These are phyloP conservation scores for Dreissena rostriformis DNA, from an alignment of 1,140 invertebrate genomes.

Conservation along the genomic window DNA sequence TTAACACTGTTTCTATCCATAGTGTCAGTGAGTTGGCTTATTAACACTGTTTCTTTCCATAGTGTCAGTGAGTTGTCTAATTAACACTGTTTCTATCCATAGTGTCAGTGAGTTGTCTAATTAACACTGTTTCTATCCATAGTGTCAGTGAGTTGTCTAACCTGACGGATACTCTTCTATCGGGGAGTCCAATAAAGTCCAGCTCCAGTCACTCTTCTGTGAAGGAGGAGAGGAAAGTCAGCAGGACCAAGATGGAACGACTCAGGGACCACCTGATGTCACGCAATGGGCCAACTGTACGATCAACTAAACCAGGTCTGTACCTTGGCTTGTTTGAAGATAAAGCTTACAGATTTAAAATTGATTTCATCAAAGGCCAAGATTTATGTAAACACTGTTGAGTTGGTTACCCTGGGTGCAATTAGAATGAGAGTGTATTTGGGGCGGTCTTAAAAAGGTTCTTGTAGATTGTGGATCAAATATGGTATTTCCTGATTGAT, in stretches of 20 bases:
- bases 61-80: conserved; percentile 59
- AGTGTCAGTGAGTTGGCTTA: conserved; percentile 58
- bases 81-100: too few species aligned
- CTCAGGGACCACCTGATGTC: conserved; percentile 69
- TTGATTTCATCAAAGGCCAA: too few species aligned
- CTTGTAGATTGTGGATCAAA: too few species aligned
- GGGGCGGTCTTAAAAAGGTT: too few species aligned
- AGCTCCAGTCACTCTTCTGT: conserved; percentile 8
- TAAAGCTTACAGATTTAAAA: too few species aligned
- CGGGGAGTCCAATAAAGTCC: conserved; percentile 36
- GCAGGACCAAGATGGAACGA: conserved; percentile 62
- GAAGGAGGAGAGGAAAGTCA: conserved; percentile 40
- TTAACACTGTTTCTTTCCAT: too few species aligned
- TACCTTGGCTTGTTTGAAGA: neutral
- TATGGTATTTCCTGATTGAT: too few species aligned
- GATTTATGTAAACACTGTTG: too few species aligned
- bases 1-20: too few species aligned
- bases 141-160: conserved; percentile 59
- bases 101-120: conserved; percentile 59
- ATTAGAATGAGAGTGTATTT: too few species aligned
- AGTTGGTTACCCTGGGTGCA: too few species aligned
- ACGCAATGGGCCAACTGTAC: conserved; percentile 66
- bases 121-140: too few species aligned
- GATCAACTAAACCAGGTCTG: conserved; percentile 72
- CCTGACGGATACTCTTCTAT: conserved; percentile 61